phyloP scores from a whole-genome alignment of 2,888 invertebrate species.

The Saturnia japonica region DNA sequence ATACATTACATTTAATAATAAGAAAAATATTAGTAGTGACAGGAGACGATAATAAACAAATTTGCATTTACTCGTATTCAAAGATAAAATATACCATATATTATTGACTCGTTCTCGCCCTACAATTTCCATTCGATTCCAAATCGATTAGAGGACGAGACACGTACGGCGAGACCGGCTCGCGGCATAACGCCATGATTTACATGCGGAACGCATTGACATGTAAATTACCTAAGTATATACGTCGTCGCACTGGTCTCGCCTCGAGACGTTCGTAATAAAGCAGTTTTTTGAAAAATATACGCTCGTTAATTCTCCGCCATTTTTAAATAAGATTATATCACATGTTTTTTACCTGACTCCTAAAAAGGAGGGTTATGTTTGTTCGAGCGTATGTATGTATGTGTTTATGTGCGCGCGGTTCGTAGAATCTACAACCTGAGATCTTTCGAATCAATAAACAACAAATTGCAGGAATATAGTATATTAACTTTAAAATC shows the following conservation, averaged over 20 bases:
- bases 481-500: too few species aligned
- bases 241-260: slow-evolving; percentile 2
- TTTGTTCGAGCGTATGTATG: too few species aligned
- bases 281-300: background rate
- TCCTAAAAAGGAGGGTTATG: too few species aligned
- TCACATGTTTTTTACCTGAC: too few species aligned
- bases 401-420: too few species aligned
- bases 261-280: background rate
- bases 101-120: background rate
- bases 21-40: too few species aligned
- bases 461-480: too few species aligned
- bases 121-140: background rate
- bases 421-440: too few species aligned
- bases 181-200: slow-evolving; percentile 45
- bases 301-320: background rate
- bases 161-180: slow-evolving; percentile 43
- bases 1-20: too few species aligned
- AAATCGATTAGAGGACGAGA: slow-evolving; percentile 45
- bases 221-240: slow-evolving; percentile 42
- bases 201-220: slow-evolving; percentile 52
- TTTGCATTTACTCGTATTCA: background rate
- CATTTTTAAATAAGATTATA: too few species aligned
- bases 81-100: background rate
- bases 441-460: too few species aligned
- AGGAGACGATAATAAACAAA: background rate